Evolutionary conservation across 2,113 vertebrate genomes (phyloP), one percentile per base, ranked within the genome.

Genomic region (Chaetodon auriga): DNA sequence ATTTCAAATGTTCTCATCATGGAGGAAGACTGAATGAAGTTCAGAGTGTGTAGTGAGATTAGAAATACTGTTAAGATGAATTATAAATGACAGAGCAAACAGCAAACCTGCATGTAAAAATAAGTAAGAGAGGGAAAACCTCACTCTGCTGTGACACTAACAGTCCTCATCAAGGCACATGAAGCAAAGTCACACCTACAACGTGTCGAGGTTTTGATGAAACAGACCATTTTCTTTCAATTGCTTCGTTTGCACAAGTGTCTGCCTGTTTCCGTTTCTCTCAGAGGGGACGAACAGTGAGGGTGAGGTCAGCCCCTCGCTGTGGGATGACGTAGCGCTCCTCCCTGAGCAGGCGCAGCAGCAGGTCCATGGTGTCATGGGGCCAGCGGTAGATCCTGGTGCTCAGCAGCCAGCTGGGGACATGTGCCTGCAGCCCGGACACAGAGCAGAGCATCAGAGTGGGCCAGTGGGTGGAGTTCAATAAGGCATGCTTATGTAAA

Each of bases 341-440:
- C 90, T 97, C 96, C 75, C 97, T 91, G 70, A 98, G 93, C 65
- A 99, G 93, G 49, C 98, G 95, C 85, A 99, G 75, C 45, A 99
- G 94, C 86, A 99, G 96, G 84, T 97, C 97, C 87, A 96, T 94
- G 62, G 92, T 95, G 82, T 98, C 97, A 57, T 88, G 90, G 2
- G 97, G 98, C 97, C 97, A 99, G 63, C 89, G 96, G 85, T 97
- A 99, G 85, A 98, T 87, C 46, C 96, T 96, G 76, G 98, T 99
- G 92, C 96, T 99, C 94, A 95, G 97, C 36, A 99, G 96, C 98
- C 98, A 99, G 91, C 86, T 96, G 61, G 98, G 98, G 68, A 99
- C 96, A 0, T 99, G 96, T 38, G 92, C 96, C 97, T 99, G 71
- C 11, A 11, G 73, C 58, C 82, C 23, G 68, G 13, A 72, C 9